Percentiles rank a stretch among this genome's conserved stretches.
Conservation (phyloP, 2,113 vertebrate species). For the Pogona vitticeps region DNA sequence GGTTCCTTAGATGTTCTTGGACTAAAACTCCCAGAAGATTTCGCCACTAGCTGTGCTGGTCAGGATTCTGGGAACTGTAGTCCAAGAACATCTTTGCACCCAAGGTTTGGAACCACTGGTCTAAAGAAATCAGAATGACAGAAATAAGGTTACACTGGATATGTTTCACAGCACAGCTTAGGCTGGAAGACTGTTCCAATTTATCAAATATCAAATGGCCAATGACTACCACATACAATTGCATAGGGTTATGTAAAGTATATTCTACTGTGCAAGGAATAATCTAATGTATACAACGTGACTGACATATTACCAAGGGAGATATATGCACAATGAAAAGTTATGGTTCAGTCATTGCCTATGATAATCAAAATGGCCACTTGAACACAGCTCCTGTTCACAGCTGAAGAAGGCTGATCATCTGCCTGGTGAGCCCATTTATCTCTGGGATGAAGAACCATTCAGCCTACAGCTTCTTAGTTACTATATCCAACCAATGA, state of each 20-base stretch:
- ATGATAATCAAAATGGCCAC: not conserved
- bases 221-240: not conserved
- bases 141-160: not conserved
- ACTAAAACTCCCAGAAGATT: too few species aligned
- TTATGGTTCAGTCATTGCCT: not conserved
- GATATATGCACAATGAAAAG: not conserved
- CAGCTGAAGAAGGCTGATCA: not conserved
- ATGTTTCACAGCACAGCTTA: not conserved
- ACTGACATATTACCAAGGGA: not conserved
- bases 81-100: too few species aligned
- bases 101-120: not conserved
- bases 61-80: too few species aligned
- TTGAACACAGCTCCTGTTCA: not conserved
- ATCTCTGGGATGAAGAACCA: not conserved
- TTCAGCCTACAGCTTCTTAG: not conserved
- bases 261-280: not conserved
- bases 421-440: not conserved
- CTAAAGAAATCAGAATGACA: not conserved
- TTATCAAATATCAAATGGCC: not conserved
- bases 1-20: too few species aligned
- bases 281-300: not conserved
- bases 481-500: not conserved
- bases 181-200: not conserved
- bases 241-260: not conserved
- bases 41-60: too few species aligned